Conservation (phyloP, 2,113 vertebrate genomes). For the Albula goreensis region DNA sequence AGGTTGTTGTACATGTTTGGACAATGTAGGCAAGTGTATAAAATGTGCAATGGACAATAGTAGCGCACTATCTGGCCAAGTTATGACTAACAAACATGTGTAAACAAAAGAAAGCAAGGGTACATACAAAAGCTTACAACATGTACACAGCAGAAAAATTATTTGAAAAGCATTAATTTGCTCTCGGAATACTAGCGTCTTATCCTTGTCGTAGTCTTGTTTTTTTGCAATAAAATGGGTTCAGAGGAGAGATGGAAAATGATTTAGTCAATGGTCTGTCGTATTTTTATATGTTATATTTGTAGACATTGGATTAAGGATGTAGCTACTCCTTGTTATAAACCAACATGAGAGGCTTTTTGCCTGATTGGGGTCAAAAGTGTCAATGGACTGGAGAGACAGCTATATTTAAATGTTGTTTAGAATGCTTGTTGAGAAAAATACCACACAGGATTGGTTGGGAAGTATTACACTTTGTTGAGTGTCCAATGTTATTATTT, state of each 20-base stretch:
- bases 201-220: slow-evolving; percentile 69
- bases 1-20: slow-evolving; percentile 52
- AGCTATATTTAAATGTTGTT: slow-evolving; percentile 65
- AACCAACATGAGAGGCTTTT: slow-evolving; percentile 56
- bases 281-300: slow-evolving; percentile 62
- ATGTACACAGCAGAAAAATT: slow-evolving; percentile 63
- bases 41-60: slow-evolving; percentile 68
- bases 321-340: slow-evolving; percentile 54
- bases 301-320: slow-evolving; percentile 68
- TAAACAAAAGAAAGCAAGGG: slow-evolving; percentile 61
- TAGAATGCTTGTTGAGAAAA: slow-evolving; percentile 54
- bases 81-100: slow-evolving; percentile 61
- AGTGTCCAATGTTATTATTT: background rate
- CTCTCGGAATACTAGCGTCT: slow-evolving; percentile 54
- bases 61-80: slow-evolving; percentile 55
- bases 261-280: slow-evolving; percentile 58
- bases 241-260: slow-evolving; percentile 61
- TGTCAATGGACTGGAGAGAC: slow-evolving; percentile 46
- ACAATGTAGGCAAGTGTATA: slow-evolving; percentile 45
- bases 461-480: background rate
- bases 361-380: slow-evolving; percentile 63
- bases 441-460: background rate
- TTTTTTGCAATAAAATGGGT: slow-evolving; percentile 67
- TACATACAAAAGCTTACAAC: slow-evolving; percentile 58
- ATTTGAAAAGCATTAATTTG: slow-evolving; percentile 61